A percentile compares a stretch with the other conserved stretches of the same genome.
Evolutionary conservation across 2,888 invertebrate genomes (phyloP).

Genomic region (Tenthredo amoena): DNA sequence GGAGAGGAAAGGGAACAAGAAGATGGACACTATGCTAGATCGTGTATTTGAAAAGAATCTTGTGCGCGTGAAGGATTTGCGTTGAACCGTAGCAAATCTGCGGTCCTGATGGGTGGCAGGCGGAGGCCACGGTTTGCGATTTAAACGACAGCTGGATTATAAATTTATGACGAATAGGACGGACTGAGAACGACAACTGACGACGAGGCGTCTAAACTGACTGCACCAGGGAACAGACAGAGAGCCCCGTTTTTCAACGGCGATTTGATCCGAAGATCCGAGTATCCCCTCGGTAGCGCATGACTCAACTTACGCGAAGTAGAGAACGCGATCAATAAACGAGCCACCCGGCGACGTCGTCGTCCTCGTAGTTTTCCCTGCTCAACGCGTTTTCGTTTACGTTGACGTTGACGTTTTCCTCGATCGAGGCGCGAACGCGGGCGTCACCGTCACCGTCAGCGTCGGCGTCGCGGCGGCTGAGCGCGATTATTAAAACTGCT

Average conservation of each 20-base stretch:
- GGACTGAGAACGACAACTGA: not conserved
- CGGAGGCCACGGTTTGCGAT: slow-evolving; percentile 4
- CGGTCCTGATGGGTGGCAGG: slow-evolving; percentile 16
- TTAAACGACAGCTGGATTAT: slow-evolving; percentile 13
- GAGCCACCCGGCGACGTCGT: not conserved
- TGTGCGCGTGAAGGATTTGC: not conserved
- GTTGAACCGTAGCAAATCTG: not conserved
- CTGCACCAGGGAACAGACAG: not conserved
- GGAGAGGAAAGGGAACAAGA: not conserved
- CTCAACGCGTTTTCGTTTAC: not conserved
- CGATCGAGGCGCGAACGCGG: not conserved
- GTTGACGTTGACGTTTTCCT: not conserved
- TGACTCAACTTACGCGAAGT: slow-evolving; percentile 40
- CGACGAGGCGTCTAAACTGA: not conserved
- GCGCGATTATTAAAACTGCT: slow-evolving; percentile 32
- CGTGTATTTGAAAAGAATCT: not conserved
- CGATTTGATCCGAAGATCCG: slow-evolving; percentile 43
- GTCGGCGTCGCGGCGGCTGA: slow-evolving; percentile 17
- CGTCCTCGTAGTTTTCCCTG: not conserved
- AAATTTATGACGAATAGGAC: not conserved
- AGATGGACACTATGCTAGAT: not conserved
- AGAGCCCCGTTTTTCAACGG: not conserved
- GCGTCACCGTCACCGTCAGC: slow-evolving; percentile 15
- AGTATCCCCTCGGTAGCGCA: slow-evolving; percentile 45
- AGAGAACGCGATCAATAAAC: slow-evolving; percentile 18